These are phyloP conservation scores for Tenthredo amoena DNA, from an alignment of 2,888 invertebrate species.

Conservation along the genomic window DNA sequence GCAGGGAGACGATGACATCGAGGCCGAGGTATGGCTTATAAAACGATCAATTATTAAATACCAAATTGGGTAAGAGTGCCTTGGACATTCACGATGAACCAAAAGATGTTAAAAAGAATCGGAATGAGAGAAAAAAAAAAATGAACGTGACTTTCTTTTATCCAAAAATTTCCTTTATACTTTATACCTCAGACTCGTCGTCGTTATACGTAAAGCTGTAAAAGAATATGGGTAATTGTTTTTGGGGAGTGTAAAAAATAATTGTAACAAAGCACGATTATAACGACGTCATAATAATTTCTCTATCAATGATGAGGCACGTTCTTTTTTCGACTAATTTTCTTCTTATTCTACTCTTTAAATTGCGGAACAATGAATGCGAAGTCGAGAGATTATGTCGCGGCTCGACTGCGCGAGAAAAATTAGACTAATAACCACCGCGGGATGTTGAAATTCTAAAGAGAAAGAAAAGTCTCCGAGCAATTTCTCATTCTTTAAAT, in stretches of 20 bases:
- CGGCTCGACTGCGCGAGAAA: not conserved
- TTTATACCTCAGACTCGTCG: not conserved
- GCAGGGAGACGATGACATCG: not conserved
- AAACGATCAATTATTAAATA: conserved; percentile 13
- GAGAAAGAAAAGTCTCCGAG: not conserved
- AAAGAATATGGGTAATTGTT: not conserved
- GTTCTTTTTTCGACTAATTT: not conserved
- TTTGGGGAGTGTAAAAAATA: not conserved
- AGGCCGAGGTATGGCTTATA: not conserved
- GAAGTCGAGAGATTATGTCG: not conserved
- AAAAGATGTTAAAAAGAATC: conserved; percentile 33
- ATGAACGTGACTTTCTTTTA: not conserved
- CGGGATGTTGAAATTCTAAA: not conserved
- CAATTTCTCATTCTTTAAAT: not conserved
- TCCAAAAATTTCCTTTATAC: not conserved
- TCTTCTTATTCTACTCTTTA: not conserved
- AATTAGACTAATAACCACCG: conserved; percentile 45
- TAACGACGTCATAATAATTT: not conserved
- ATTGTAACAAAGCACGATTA: not conserved
- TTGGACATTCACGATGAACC: not conserved
- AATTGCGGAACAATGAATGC: not conserved
- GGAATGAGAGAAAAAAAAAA: not conserved
- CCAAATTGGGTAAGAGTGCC: not conserved
- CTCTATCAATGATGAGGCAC: not conserved
- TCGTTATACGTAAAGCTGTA: not conserved